Percentiles rank a stretch among this genome's conserved stretches.
Conservation (phyloP, 2,113 vertebrate species). For the Dicrurus megarhynchus region DNA sequence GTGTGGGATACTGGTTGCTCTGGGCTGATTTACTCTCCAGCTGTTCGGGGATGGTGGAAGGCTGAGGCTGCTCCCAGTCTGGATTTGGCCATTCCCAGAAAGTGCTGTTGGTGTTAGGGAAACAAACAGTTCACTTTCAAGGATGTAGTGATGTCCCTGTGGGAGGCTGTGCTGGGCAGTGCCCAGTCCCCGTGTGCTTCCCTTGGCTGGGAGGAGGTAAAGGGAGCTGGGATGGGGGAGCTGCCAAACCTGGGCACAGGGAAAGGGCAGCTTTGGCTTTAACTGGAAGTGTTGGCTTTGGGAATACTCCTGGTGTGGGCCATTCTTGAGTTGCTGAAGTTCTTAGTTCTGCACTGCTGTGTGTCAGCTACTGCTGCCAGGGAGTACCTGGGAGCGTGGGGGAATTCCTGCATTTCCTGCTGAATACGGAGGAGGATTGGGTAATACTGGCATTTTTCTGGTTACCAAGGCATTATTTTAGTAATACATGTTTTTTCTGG, state of each 20-base stretch:
- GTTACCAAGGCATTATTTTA: not conserved
- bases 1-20: no score
- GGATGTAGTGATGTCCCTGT: not conserved
- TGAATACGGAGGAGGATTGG: not conserved
- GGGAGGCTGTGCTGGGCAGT: not conserved
- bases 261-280: not conserved
- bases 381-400: not conserved
- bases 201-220: not conserved
- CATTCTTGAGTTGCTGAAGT: not conserved
- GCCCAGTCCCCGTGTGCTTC: not conserved
- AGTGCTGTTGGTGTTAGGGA: not conserved
- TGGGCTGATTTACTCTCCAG: not conserved
- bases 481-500: not conserved
- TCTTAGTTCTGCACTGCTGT: not conserved
- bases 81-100: not conserved
- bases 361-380: not conserved
- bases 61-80: not conserved
- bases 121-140: rapidly evolving
- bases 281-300: not conserved
- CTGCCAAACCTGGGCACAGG: not conserved
- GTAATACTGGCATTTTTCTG: not conserved
- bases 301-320: not conserved
- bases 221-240: not conserved
- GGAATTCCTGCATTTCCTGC: not conserved
- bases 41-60: not conserved